Base-by-base conservation (phyloP, 1,140 invertebrate species). In the Oreohelix idahoensis region DNA sequence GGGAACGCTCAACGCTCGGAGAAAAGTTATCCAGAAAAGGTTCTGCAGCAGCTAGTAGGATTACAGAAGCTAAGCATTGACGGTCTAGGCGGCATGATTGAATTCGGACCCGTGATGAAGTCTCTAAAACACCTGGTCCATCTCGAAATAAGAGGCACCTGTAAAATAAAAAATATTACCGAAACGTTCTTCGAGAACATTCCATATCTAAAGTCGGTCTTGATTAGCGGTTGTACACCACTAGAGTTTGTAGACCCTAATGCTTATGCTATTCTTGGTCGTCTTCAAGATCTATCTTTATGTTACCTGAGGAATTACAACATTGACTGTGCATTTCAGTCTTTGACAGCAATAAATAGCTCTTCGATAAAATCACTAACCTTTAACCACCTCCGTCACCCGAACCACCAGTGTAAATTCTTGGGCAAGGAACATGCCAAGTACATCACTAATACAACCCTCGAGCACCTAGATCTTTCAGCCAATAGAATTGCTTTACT, bases 161-260 rank as follows among this genome's bases (percentile, higher is more conserved):
- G 69, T 36, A 17, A 15, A 5, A 38, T 71, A 10, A 36, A 71
- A 23, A 71, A 71, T 26, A 71, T 71, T 26, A 71, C 11, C 35
- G 32, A 35, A 29, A 71, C 69, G 13, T 71, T 71, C 38, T 71
- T 71, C 23, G 11, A 71, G 8, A 71, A 71, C 69, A 71, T 71
- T 39, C 69, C 29, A 2, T 10, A 71, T 26, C 32, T 71, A 23
- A 4, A 36, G 35, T 32, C 32, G 32, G 11, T 71, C 13, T 8
- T 38, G 15, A 36, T 71, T 4, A 20, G 26, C 5, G 1, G 26
- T 26, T 71, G 69, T 71, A 8, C 4, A 36, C 15, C 45, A 49
- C 17, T 71, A 1, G 13, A 23, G 29, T 5, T 1, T 35, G 32
- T 71, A 8, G 5, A 71, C 35, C 38, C 38, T 36, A 71, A 13